Evolutionary conservation across 2,113 vertebrate genomes (phyloP), one percentile per base, ranked within the genome.

Genomic region (Meriones unguiculatus): DNA sequence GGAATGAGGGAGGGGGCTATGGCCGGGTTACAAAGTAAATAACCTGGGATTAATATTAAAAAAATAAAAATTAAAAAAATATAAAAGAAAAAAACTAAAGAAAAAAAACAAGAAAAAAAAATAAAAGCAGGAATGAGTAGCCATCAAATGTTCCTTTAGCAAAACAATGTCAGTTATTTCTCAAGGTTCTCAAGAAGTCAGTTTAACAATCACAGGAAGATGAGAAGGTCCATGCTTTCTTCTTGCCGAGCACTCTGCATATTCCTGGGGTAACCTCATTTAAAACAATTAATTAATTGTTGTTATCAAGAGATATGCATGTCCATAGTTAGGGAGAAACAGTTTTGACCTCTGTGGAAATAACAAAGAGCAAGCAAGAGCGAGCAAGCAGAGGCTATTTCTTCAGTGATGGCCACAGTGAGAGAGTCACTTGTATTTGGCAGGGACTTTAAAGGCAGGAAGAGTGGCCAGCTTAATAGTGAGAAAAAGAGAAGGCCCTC

Each of bases 101-200:
- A 46, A 46, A 46, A 46, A 46, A 46, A 46, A 46, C 46, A 46
- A 46, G 46, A 46, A 46, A 46, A 46, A 46, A 46, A 46, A 92
- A 80, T 96, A 96, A 84, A 78, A 96, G 89, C 67, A 91, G 77
- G 81, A 72, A 85, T 91, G 89, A 91, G 91, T 89, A 84, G 22
- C 22, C 81, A 73, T 38, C 59, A 94, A 57, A 76, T 92, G 85
- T 84, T 96, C 75, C 85, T 93, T 92, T 28, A 65, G 82, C 78
- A 94, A 93, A 90, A 86, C 52, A 50, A 82, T 75, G 57, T 69
- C 62, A 82, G 13, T 67, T 89, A 52, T 65, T 95, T 94, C 50
- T 94, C 72, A 89, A 84, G 77, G 13, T 95, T 96, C 73, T 89
- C 46, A 65, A 85, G 78, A 90, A 11, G 69, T 69, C 67, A 38